These are phyloP conservation scores for Elysia chlorotica DNA, from an alignment of 1,140 invertebrate species.

Conservation along the genomic window DNA sequence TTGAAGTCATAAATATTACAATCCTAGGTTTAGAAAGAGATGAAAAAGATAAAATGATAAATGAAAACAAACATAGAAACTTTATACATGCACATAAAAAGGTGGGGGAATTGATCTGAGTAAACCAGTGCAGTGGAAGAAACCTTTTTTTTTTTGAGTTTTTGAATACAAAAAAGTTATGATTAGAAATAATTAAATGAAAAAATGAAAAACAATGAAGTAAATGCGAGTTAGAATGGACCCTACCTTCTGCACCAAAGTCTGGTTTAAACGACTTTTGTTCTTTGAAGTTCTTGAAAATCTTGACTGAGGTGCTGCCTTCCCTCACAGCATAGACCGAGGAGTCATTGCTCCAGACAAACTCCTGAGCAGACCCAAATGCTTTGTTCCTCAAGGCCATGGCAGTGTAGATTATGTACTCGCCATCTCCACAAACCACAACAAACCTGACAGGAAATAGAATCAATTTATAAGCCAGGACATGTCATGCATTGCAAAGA, in stretches of 20 bases:
- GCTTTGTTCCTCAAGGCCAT: slow-evolving; percentile 99
- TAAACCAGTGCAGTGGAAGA: too few relatives aligned
- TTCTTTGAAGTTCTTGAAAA: slow-evolving; percentile 99
- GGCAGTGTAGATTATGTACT: slow-evolving; percentile 99
- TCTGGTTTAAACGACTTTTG: slow-evolving; percentile 94
- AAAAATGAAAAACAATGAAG: neutral
- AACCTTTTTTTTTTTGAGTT: too few relatives aligned
- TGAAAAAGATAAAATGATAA: too few relatives aligned
- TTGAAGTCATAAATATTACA: too few relatives aligned
- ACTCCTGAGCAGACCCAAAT: slow-evolving; percentile 97
- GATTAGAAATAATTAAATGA: slow-evolving; percentile 9
- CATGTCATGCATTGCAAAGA: too few relatives aligned
- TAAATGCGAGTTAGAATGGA: neutral
- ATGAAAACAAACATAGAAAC: too few relatives aligned
- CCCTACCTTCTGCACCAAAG: slow-evolving; percentile 83
- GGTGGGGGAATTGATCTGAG: too few relatives aligned
- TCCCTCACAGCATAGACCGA: slow-evolving; percentile 93
- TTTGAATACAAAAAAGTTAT: too few relatives aligned
- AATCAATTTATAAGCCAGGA: slow-evolving; percentile 12
- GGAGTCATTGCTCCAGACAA: slow-evolving; percentile 98
- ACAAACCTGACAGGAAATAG: slow-evolving; percentile 75
- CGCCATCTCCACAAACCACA: slow-evolving; percentile 98
- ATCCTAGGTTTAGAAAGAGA: too few relatives aligned
- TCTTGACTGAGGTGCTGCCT: slow-evolving; percentile 84
- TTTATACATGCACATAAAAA: too few relatives aligned